Conservation (phyloP, 2,888 invertebrate species). For the Leptopterna dolabrata region DNA sequence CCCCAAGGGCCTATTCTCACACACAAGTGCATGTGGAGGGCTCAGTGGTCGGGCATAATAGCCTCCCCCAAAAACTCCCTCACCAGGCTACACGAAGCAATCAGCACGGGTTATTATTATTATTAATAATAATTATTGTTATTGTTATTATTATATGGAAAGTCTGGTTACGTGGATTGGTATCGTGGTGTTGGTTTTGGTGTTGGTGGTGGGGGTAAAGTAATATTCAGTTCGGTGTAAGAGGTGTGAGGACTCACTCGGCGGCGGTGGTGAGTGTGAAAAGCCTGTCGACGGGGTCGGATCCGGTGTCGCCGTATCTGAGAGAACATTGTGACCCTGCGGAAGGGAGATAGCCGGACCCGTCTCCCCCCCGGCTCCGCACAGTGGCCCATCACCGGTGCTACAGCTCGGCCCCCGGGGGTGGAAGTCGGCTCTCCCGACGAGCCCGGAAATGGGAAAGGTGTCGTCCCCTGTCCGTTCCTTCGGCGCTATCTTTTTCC, state of each 20-base stretch:
- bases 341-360: slow-evolving; percentile 47
- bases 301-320: slow-evolving; percentile 47
- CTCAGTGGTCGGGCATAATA: too few relatives aligned
- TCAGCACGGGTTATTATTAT: too few relatives aligned
- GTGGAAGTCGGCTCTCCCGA: slow-evolving; percentile 13
- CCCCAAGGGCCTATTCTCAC: too few relatives aligned
- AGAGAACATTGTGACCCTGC: slow-evolving; percentile 51
- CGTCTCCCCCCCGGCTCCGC: background rate
- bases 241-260: background rate
- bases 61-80: too few relatives aligned
- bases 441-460: slow-evolving; percentile 45
- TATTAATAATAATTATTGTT: too few relatives aligned
- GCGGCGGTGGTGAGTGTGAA: background rate
- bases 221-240: slow-evolving; percentile 14
- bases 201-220: too few relatives aligned
- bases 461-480: slow-evolving; percentile 37
- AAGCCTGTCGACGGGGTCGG: slow-evolving; percentile 45
- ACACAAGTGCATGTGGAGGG: too few relatives aligned
- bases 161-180: too few relatives aligned
- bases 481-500: background rate
- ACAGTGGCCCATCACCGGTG: background rate
- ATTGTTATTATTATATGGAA: too few relatives aligned
- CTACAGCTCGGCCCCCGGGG: background rate
- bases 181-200: too few relatives aligned
- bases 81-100: too few relatives aligned